phyloP scores from a whole-genome alignment of 2,888 invertebrate species.

The Tolmerus cingulatus region DNA sequence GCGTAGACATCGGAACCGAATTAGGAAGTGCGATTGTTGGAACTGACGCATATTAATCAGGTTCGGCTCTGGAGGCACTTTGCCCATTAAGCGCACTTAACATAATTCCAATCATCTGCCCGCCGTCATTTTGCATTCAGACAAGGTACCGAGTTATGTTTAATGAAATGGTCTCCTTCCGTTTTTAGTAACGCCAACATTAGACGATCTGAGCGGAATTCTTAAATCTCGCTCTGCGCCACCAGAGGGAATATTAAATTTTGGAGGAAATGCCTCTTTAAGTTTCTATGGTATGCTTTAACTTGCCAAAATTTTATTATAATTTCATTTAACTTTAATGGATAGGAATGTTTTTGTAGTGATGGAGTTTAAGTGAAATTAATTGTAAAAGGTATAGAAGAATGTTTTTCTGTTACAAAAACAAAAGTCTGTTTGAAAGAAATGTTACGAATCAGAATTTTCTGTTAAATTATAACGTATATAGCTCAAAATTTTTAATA shows the following conservation, averaged over 20 bases:
- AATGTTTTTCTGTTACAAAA: not conserved
- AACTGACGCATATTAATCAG: slow-evolving; percentile 36
- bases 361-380: not conserved
- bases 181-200: slow-evolving; percentile 35
- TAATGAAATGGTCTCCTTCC: slow-evolving; percentile 35
- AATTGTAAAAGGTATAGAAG: not conserved
- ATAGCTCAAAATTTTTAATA: no score
- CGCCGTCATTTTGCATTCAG: not conserved
- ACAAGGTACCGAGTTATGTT: not conserved
- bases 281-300: not conserved
- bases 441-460: no score
- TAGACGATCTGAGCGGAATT: not conserved
- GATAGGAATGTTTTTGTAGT: not conserved
- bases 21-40: slow-evolving; percentile 41
- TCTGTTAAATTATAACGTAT: no score
- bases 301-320: slow-evolving; percentile 7
- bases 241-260: not conserved
- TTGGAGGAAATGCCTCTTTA: slow-evolving; percentile 34
- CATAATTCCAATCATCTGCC: slow-evolving; percentile 9
- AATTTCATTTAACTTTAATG: not conserved
- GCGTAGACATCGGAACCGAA: slow-evolving; percentile 38
- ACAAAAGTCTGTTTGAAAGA: not conserved
- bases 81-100: slow-evolving; percentile 5
- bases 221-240: not conserved
- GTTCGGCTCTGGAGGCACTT: not conserved